A percentile compares a stretch with the other conserved stretches of the same genome.
phyloP scores from a whole-genome alignment of 2,797 vertebrate species.

The Hydrolagus colliei region DNA sequence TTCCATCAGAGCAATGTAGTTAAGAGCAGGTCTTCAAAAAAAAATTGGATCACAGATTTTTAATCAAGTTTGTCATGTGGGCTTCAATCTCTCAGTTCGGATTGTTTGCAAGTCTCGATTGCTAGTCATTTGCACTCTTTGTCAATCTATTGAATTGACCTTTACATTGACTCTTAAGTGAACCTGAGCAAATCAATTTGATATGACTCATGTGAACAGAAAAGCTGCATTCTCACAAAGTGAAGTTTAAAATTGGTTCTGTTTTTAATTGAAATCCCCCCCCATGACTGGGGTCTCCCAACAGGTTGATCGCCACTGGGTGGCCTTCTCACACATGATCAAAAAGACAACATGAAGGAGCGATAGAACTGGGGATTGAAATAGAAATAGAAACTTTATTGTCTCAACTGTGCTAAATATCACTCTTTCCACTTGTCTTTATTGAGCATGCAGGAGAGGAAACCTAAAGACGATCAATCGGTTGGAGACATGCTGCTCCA shows the following conservation, averaged over 20 bases:
- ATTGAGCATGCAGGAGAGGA: too few species aligned
- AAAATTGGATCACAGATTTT: background rate
- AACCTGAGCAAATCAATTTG: background rate
- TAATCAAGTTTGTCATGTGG: background rate
- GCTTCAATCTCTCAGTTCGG: background rate
- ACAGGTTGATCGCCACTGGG: too few species aligned
- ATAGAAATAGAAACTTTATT: too few species aligned
- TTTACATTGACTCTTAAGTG: slow-evolving; percentile 5
- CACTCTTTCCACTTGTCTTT: too few species aligned
- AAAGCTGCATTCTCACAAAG: background rate
- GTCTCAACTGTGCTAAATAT: too few species aligned
- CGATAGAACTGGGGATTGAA: too few species aligned
- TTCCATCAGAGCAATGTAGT: too few species aligned
- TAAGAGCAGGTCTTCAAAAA: background rate
- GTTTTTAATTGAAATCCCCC: background rate
- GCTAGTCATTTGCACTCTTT: background rate
- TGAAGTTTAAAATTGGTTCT: background rate
- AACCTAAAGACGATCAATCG: too few species aligned
- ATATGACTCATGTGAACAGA: background rate
- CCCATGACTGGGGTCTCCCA: too few species aligned
- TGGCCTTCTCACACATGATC: too few species aligned
- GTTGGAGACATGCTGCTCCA: too few species aligned
- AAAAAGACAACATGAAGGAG: too few species aligned
- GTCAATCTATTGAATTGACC: slow-evolving; percentile 7
- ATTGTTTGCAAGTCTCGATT: background rate